Percentiles rank a stretch among this genome's conserved stretches.
Evolutionary conservation across 2,888 invertebrate genomes (phyloP).

Genomic region (Amiota mariae): DNA sequence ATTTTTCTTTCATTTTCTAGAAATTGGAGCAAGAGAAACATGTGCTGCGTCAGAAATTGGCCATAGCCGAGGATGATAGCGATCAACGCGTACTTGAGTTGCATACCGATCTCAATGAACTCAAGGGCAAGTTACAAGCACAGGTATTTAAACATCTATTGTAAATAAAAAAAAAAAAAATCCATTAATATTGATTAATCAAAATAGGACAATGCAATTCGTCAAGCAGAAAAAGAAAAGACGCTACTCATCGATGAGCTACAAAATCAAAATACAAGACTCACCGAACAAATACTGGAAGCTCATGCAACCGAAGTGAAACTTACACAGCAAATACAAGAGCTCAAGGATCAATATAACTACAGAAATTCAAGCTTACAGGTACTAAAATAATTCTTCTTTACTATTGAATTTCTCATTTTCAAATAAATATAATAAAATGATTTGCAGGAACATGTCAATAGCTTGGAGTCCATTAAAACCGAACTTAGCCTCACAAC

Average conservation of each 20-base stretch:
- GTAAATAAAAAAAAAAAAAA: neutral
- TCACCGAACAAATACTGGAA: conserved; percentile 90
- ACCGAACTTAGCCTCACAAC: conserved; percentile 89
- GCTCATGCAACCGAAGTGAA: conserved; percentile 86
- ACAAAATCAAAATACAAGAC: conserved; percentile 89
- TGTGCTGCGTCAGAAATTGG: conserved; percentile 86
- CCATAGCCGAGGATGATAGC: conserved; percentile 89
- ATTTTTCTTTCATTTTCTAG: conserved; percentile 75
- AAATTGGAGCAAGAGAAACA: conserved; percentile 95
- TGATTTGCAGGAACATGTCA: conserved; percentile 84
- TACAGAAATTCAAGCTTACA: conserved; percentile 84
- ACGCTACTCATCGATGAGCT: conserved; percentile 86
- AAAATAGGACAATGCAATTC: conserved; percentile 68
- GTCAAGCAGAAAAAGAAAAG: conserved; percentile 83
- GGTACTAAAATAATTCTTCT: conserved; percentile 69
- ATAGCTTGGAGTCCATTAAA: conserved; percentile 88
- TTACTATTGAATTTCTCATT: neutral
- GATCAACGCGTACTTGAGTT: conserved; percentile 90
- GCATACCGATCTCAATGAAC: conserved; percentile 88
- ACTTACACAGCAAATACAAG: conserved; percentile 85
- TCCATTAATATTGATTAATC: neutral
- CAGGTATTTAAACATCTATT: conserved; percentile 72
- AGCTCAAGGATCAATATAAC: conserved; percentile 87
- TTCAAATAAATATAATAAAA: neutral
- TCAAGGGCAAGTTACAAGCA: conserved; percentile 84